Conservation (phyloP, 2,888 invertebrate genomes). For the Agriopis leucophaearia region DNA sequence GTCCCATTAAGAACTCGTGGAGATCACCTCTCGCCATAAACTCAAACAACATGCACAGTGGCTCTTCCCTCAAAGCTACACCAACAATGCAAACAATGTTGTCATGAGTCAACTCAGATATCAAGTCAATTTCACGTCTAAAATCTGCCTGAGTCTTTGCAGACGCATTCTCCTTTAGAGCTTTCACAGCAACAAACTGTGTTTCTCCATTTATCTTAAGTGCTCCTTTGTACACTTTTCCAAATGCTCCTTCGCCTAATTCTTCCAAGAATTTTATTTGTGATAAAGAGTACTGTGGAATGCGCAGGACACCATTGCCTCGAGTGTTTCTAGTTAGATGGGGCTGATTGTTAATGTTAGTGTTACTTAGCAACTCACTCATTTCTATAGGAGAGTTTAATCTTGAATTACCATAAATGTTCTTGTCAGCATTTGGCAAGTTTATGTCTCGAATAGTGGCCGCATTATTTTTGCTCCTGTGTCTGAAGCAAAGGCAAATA, state of each 20-base stretch:
- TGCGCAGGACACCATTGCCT: conserved; percentile 86
- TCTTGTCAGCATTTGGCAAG: conserved; percentile 91
- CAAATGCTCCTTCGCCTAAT: conserved; percentile 98
- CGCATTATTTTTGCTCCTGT: conserved; percentile 84
- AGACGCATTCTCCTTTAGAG: conserved; percentile 96
- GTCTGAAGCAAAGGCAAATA: conserved; percentile 88
- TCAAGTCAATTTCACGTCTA: conserved; percentile 96
- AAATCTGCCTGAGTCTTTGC: conserved; percentile 97
- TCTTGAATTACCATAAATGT: conserved; percentile 93
- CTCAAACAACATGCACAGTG: conserved; percentile 98
- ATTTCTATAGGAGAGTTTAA: conserved; percentile 93
- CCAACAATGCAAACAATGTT: conserved; percentile 98
- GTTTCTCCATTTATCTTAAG: conserved; percentile 89
- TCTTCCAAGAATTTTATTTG: conserved; percentile 96
- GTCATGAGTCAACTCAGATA: conserved; percentile 97
- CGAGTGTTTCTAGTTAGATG: conserved; percentile 79
- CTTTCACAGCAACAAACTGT: conserved; percentile 96
- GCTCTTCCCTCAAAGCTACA: conserved; percentile 95
- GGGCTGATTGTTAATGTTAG: conserved; percentile 77
- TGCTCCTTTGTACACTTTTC: conserved; percentile 98
- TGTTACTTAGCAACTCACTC: conserved; percentile 90
- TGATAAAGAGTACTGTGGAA: conserved; percentile 94
- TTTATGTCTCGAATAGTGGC: conserved; percentile 90
- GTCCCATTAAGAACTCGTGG: conserved; percentile 97
- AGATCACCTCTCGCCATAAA: conserved; percentile 99